Conservation (phyloP, 2,113 vertebrate species). For the Proterorhinus semilunaris region DNA sequence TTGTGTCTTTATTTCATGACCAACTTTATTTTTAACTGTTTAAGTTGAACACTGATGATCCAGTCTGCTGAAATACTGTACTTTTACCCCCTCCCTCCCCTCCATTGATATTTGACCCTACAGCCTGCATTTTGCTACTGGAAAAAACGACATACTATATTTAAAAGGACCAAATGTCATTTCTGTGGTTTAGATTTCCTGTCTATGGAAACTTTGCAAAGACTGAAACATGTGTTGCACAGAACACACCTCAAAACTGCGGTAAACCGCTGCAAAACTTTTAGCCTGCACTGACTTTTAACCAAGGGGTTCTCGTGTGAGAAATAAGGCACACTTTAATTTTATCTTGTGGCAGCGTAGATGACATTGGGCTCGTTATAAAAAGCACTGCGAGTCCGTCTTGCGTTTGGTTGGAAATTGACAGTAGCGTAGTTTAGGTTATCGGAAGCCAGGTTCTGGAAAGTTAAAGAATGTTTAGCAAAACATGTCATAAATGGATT, state of each 20-base stretch:
- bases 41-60: neutral
- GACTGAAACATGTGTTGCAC: neutral
- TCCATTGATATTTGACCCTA: neutral
- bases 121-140: neutral
- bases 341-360: neutral
- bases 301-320: neutral
- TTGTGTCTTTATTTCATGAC: neutral
- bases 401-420: neutral
- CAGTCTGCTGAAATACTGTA: no score
- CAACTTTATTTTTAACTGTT: neutral
- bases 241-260: neutral
- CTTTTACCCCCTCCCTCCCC: neutral
- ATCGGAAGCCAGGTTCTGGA: neutral
- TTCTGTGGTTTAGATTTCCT: neutral
- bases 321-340: neutral
- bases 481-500: no score
- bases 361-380: neutral
- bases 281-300: neutral
- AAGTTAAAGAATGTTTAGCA: neutral
- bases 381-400: neutral
- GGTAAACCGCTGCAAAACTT: neutral
- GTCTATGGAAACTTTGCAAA: neutral
- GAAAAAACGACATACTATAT: neutral
- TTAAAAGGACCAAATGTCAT: neutral
- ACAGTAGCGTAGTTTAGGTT: neutral